Evolutionary conservation across 2,888 invertebrate species (phyloP).

Genomic region (Nemoura dubitans): DNA sequence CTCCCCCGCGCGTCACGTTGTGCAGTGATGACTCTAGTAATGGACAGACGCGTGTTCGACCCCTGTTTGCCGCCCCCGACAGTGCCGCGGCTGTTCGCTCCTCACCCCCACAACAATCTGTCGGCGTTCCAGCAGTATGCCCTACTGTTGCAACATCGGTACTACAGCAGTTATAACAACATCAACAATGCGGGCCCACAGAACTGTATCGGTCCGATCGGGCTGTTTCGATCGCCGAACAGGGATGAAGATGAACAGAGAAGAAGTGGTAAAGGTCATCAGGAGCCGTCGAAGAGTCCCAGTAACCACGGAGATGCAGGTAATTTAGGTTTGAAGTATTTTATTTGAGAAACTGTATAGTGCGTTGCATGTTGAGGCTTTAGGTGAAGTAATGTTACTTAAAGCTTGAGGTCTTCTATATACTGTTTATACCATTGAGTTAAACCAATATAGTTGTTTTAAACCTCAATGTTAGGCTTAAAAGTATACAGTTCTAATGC

Average conservation of each 20-base stretch:
- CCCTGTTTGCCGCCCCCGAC: conserved; percentile 55
- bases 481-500: no score
- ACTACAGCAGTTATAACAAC: conserved; percentile 45
- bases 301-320: conserved; percentile 41
- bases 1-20: neutral
- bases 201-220: conserved; percentile 25
- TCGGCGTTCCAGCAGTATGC: conserved; percentile 50
- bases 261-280: conserved; percentile 20
- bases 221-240: conserved; percentile 24
- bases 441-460: no score
- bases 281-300: conserved; percentile 27
- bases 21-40: conserved; percentile 48
- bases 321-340: neutral
- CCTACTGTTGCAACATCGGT: conserved; percentile 48
- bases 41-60: conserved; percentile 49
- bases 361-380: no score
- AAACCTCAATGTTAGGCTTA: no score
- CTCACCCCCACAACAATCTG: conserved; percentile 45
- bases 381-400: no score
- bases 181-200: conserved; percentile 30
- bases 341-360: no score
- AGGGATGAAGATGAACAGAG: neutral
- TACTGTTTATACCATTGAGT: no score
- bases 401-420: no score
- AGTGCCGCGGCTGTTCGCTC: conserved; percentile 57